phyloP scores from a whole-genome alignment of 2,888 invertebrate species.

The Eilema griseolum region DNA sequence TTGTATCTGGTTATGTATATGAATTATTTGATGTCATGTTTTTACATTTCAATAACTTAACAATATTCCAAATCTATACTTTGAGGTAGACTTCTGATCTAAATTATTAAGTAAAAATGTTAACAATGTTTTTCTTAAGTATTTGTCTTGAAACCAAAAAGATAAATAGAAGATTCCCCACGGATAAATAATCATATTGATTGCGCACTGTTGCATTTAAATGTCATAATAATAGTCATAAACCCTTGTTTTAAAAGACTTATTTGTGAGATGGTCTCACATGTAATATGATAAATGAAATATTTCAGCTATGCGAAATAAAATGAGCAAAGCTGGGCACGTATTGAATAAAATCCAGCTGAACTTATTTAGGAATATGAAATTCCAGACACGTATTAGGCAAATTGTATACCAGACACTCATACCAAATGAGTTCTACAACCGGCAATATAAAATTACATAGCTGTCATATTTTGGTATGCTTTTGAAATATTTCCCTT shows the following conservation, averaged over 20 bases:
- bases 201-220: not conserved
- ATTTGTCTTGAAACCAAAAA: not conserved
- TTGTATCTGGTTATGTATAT: not conserved
- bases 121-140: not conserved
- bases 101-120: not conserved
- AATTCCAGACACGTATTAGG: slow-evolving; percentile 47
- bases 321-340: slow-evolving; percentile 37
- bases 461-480: not conserved
- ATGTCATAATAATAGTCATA: too few relatives aligned
- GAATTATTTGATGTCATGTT: not conserved
- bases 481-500: not conserved
- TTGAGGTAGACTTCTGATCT: not conserved
- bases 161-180: too few relatives aligned
- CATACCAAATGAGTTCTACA: slow-evolving; percentile 44
- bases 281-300: slow-evolving; percentile 28
- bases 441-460: slow-evolving; percentile 27
- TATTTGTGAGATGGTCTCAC: slow-evolving; percentile 5
- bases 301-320: slow-evolving; percentile 27
- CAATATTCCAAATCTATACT: too few relatives aligned
- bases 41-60: not conserved
- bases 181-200: not conserved
- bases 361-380: slow-evolving; percentile 37
- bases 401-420: slow-evolving; percentile 48
- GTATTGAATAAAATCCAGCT: slow-evolving; percentile 45
- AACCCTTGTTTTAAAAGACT: not conserved